Evolutionary conservation across 2,113 vertebrate genomes (phyloP).

Genomic region (Epinephelus moara): DNA sequence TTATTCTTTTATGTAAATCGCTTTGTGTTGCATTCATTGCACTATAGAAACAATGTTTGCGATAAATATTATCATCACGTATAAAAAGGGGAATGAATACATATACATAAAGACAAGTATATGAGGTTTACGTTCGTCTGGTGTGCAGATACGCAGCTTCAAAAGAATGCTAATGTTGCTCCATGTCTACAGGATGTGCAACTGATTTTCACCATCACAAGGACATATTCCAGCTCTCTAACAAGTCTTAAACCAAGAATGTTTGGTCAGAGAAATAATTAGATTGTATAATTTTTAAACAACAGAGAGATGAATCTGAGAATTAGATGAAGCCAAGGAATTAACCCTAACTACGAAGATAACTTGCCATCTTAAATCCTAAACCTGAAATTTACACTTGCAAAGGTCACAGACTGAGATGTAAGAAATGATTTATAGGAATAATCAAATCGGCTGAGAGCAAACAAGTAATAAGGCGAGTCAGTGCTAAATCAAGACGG

Average conservation of each 20-base stretch:
- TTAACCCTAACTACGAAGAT: not conserved
- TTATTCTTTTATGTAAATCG: not conserved
- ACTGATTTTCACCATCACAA: not conserved
- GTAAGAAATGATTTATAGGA: conserved; percentile 43
- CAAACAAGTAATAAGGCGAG: conserved; percentile 35
- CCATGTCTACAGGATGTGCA: not conserved
- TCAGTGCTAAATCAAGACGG: conserved; percentile 32
- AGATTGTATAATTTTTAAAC: not conserved
- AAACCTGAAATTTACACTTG: conserved; percentile 34
- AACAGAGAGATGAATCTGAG: not conserved
- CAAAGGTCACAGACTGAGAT: conserved; percentile 48
- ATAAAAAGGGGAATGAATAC: not conserved
- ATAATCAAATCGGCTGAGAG: conserved; percentile 25
- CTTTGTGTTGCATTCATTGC: too few species aligned
- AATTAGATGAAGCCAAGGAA: not conserved
- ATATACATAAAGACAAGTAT: not conserved
- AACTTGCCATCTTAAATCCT: not conserved
- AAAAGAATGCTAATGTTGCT: not conserved
- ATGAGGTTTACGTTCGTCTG: not conserved
- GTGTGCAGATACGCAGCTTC: not conserved
- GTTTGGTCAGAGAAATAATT: not conserved
- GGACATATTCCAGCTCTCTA: not conserved
- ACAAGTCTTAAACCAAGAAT: not conserved
- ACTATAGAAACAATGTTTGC: not conserved
- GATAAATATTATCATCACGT: not conserved